A percentile compares a stretch with the other conserved stretches of the same genome.
phyloP scores from a whole-genome alignment of 2,113 vertebrate species.

The Monopterus albus region DNA sequence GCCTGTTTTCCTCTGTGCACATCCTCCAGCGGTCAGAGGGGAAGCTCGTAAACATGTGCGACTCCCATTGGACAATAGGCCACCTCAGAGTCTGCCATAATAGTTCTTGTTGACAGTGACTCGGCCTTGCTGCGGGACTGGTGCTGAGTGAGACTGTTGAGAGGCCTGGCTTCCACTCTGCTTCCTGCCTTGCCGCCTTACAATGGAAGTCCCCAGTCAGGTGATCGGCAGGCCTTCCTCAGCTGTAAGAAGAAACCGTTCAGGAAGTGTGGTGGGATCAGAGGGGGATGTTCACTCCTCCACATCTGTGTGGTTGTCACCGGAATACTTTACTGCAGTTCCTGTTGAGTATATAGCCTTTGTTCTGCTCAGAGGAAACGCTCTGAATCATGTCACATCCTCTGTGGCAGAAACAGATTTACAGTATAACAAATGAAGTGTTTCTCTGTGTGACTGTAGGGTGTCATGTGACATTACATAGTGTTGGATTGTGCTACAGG shows the following conservation, averaged over 20 bases:
- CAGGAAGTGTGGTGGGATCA: constrained; percentile 61
- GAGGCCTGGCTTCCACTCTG: constrained; percentile 59
- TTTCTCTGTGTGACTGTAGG: too few species aligned
- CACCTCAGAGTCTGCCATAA: constrained; percentile 52
- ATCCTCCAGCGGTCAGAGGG: constrained; percentile 7
- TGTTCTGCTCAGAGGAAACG: constrained; percentile 55
- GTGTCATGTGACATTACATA: too few species aligned
- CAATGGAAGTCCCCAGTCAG: constrained; percentile 75
- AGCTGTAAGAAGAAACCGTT: constrained; percentile 58
- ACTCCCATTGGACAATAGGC: constrained; percentile 39
- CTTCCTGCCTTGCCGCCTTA: constrained; percentile 74
- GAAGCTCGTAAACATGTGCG: constrained; percentile 31
- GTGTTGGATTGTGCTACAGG: not conserved
- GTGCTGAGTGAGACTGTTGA: constrained; percentile 74
- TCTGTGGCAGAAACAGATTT: constrained; percentile 36
- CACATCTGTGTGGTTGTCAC: constrained; percentile 36
- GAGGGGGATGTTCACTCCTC: constrained; percentile 11
- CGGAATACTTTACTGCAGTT: constrained; percentile 50
- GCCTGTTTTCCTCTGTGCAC: constrained; percentile 21
- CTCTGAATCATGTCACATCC: constrained; percentile 42
- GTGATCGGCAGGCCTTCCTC: constrained; percentile 58
- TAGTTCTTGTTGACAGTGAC: constrained; percentile 76
- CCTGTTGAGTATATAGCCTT: constrained; percentile 51
- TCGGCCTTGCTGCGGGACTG: constrained; percentile 66
- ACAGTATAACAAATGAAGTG: too few species aligned